phyloP scores from a whole-genome alignment of 2,113 vertebrate genomes.

The Pithys albifrons region DNA sequence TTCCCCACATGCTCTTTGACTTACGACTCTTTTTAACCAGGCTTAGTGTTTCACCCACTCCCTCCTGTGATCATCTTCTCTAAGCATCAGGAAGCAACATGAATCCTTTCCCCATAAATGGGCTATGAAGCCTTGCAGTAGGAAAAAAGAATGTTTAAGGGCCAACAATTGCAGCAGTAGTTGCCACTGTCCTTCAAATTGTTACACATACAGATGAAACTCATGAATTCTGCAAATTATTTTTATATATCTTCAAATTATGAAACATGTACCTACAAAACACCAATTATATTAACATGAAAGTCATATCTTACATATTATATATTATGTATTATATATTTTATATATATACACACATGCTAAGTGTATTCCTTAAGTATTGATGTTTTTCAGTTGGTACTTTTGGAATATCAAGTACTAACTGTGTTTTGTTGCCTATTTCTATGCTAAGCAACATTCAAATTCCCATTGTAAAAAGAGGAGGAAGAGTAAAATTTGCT shows the following conservation, averaged over 20 bases:
- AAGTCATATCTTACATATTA: background rate
- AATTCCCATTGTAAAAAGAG: background rate
- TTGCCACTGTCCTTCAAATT: background rate
- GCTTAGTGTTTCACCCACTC: background rate
- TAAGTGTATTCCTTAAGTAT: background rate
- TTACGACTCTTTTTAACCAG: background rate
- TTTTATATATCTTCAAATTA: background rate
- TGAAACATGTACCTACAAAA: background rate
- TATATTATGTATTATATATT: no score
- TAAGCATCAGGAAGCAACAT: background rate
- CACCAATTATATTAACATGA: background rate
- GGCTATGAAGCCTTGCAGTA: background rate
- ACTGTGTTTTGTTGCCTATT: background rate
- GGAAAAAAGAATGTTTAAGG: background rate
- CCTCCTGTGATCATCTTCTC: background rate
- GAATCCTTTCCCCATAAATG: background rate
- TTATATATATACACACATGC: background rate
- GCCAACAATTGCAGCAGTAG: background rate
- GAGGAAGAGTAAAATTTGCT: conserved; percentile 28
- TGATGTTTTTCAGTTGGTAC: background rate
- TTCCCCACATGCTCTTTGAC: background rate
- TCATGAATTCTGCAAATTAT: background rate
- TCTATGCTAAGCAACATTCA: background rate
- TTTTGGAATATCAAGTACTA: background rate
- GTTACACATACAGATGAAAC: background rate